Base-by-base conservation (phyloP, 2,797 vertebrate genomes). In the Ptychadena robeensis region DNA sequence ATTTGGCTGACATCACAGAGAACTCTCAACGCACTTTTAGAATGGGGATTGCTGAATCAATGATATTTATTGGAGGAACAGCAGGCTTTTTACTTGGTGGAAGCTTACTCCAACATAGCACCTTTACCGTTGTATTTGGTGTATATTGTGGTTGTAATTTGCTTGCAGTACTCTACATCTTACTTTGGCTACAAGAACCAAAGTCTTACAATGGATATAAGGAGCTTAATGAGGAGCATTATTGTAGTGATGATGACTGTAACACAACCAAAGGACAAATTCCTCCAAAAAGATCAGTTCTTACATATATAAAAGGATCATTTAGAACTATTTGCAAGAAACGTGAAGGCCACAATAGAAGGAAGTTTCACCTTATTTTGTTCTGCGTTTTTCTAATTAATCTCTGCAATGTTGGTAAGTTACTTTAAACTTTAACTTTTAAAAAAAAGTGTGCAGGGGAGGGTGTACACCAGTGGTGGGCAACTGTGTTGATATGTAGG, bases 41-140 rank as follows among this genome's bases (percentile, higher is more conserved):
- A 7, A 91, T 92, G 85, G 91, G 88, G 1, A 84, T 91, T 48
- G 88, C 88, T 0, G 90, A 93, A 80, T 85, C 91, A n/a, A 92
- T 92, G 91, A 70, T 90, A 40, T 92, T 87, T 57, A 79, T 91
- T 2, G 92, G 92, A 0, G 90, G 90, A 10, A 88, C 86, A 5
- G 64, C 87, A 30, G 91, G 91, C 2, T 89, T 89, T 73, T 85
- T 91, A 3, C 53, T 90, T 22, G 87, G 88, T 32, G 90, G 90
- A 14, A 85, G 80, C 37, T 82, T 92, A 68, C 79, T 87, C n/a
- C 85, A 90, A 53, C 70, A 87, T 32, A 69, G 81, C 10, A 89
- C 87, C 0, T 86, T 90, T 32, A 28, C 44, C 6, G n/a, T 83
- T 32, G 79, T 88, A 2, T 90, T 91, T 38, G 82, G 63, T 9